Evolutionary conservation across 2,888 invertebrate species (phyloP).

Genomic region (Priocnemis perturbator): DNA sequence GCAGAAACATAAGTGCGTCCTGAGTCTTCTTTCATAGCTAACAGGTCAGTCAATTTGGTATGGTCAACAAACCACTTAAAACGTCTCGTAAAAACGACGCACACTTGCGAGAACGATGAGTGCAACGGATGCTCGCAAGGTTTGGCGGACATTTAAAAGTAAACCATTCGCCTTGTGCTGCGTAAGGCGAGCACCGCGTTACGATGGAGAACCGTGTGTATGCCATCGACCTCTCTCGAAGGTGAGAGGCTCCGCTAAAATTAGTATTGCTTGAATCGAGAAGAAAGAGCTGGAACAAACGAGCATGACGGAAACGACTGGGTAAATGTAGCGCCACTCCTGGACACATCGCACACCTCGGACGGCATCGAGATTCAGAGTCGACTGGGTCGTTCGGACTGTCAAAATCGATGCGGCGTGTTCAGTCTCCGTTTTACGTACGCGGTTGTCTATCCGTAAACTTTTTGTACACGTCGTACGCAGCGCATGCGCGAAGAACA

Average conservation of each 20-base stretch:
- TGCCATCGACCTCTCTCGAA: too few species aligned
- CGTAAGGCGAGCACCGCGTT: slow-evolving; percentile 30
- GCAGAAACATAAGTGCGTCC: too few species aligned
- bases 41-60: slow-evolving; percentile 23
- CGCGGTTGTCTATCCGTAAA: too few species aligned
- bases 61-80: slow-evolving; percentile 22
- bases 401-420: slow-evolving; percentile 23
- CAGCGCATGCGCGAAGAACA: slow-evolving; percentile 27
- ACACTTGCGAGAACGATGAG: slow-evolving; percentile 10
- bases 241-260: too few species aligned
- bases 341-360: too few species aligned
- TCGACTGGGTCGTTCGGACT: too few species aligned
- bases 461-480: slow-evolving; percentile 21
- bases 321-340: too few species aligned
- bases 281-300: too few species aligned
- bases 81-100: neutral
- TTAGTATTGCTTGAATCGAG: too few species aligned
- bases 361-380: too few species aligned
- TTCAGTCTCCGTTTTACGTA: neutral
- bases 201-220: slow-evolving; percentile 24
- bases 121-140: slow-evolving; percentile 7
- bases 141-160: slow-evolving; percentile 16
- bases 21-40: slow-evolving; percentile 29
- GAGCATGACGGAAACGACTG: too few species aligned
- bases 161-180: slow-evolving; percentile 29